Conservation (phyloP, 2,113 vertebrate species). For the Chaenocephalus aceratus region DNA sequence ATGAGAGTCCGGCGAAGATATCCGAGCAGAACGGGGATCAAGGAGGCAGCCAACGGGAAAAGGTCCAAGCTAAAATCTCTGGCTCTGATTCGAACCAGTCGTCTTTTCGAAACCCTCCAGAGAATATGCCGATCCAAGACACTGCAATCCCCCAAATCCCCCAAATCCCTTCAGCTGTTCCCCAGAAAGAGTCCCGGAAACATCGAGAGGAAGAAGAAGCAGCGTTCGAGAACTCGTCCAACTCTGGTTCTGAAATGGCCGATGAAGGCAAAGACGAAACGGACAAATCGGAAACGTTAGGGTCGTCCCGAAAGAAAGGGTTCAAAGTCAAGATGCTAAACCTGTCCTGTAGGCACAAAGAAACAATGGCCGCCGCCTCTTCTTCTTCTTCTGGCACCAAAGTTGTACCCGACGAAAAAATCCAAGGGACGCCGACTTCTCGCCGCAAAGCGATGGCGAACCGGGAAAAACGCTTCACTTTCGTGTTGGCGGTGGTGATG, state of each 20-base stretch:
- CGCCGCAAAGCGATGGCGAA: conserved; percentile 85
- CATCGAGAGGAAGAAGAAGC: background rate
- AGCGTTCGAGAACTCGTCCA: conserved; percentile 51
- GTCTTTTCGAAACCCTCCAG: background rate
- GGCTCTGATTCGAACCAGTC: conserved; percentile 4
- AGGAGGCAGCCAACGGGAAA: background rate
- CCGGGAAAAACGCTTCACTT: conserved; percentile 91
- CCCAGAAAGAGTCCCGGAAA: background rate
- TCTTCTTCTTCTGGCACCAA: conserved; percentile 64
- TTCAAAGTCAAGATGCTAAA: conserved; percentile 47
- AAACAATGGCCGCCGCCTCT: conserved; percentile 74
- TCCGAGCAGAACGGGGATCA: conserved; percentile 14
- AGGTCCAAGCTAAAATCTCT: conserved; percentile 6
- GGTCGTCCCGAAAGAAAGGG: conserved; percentile 6
- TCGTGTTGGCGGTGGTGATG: conserved; percentile 91
- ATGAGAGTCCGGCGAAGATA: background rate
- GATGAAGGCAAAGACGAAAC: background rate
- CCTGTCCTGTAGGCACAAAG: conserved; percentile 57
- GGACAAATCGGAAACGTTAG: background rate
- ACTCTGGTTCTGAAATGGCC: conserved; percentile 58
- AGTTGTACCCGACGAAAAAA: conserved; percentile 60
- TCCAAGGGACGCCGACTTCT: conserved; percentile 66
- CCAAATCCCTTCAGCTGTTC: conserved; percentile 27
- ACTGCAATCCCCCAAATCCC: conserved; percentile 2
- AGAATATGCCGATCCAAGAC: background rate